These are phyloP conservation scores for Smutsia gigantea DNA, from an alignment of 2,797 vertebrate genomes.

Conservation along the genomic window DNA sequence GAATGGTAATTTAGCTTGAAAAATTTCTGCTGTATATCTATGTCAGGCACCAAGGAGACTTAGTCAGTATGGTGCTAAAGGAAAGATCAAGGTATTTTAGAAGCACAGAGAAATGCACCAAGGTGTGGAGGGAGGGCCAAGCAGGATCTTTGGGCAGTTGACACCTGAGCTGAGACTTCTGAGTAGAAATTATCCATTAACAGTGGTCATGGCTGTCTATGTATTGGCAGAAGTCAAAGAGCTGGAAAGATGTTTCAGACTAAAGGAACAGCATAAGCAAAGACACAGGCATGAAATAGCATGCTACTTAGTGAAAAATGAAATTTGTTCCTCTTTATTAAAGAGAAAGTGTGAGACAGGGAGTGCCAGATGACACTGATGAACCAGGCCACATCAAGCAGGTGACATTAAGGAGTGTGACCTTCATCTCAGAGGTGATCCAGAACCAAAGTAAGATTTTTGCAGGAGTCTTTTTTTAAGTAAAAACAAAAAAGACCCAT, in stretches of 20 bases:
- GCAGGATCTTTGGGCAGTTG: background rate
- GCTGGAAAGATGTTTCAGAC: background rate
- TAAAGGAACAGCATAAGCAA: background rate
- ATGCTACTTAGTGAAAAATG: background rate
- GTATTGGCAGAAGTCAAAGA: background rate
- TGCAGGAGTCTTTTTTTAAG: background rate
- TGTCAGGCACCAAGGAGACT: background rate
- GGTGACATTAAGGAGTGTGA: background rate
- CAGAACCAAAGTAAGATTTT: background rate
- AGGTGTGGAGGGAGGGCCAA: rapidly evolving
- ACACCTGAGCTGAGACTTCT: background rate
- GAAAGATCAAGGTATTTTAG: background rate
- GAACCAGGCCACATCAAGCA: background rate
- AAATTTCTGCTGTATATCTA: background rate
- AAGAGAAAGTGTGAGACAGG: background rate
- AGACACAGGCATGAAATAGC: background rate
- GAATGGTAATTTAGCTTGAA: background rate
- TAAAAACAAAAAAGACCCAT: background rate
- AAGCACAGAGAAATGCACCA: background rate
- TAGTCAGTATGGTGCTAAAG: no score
- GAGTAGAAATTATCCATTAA: background rate
- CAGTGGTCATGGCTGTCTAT: background rate
- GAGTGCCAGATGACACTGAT: no score
- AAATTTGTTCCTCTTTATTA: background rate
- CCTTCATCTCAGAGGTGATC: background rate